A percentile compares a stretch with the other conserved stretches of the same genome.
Conservation (phyloP, 2,797 vertebrate genomes). For the Lepus oiostolus region DNA sequence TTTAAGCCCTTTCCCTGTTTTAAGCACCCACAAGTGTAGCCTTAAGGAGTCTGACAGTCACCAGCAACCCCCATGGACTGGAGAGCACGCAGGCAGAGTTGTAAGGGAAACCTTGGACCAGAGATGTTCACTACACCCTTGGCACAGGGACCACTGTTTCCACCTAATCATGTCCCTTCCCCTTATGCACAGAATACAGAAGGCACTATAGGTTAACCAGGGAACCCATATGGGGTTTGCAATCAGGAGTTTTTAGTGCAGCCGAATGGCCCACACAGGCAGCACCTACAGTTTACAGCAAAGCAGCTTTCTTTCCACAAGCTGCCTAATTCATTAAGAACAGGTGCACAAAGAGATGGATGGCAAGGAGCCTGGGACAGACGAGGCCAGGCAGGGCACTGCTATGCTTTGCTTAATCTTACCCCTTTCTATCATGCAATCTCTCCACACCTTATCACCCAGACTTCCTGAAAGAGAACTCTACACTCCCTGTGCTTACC, state of each 20-base stretch:
- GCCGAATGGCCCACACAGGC: background rate
- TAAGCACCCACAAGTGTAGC: background rate
- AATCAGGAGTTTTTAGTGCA: background rate
- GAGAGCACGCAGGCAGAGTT: background rate
- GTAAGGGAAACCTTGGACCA: constrained; percentile 57
- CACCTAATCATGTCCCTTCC: constrained; percentile 22
- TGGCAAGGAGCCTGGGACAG: background rate
- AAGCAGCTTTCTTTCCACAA: constrained; percentile 36
- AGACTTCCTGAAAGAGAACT: constrained; percentile 75
- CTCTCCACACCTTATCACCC: constrained; percentile 64
- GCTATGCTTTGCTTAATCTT: constrained; percentile 23
- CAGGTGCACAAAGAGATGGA: background rate
- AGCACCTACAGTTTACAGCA: background rate
- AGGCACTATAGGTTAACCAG: background rate
- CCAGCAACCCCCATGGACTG: background rate
- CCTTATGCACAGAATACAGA: background rate
- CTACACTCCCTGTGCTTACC: background rate
- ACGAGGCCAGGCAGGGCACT: background rate
- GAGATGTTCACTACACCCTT: constrained; percentile 26
- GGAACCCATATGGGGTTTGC: background rate
- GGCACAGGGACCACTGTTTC: constrained; percentile 53
- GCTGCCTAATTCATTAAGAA: background rate
- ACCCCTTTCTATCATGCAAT: constrained; percentile 65
- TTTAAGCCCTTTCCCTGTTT: background rate
- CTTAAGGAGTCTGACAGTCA: background rate